Evolutionary conservation across 1,140 invertebrate species (phyloP), one percentile per base, ranked within the genome.

Genomic region (Trichonephila clavipes): DNA sequence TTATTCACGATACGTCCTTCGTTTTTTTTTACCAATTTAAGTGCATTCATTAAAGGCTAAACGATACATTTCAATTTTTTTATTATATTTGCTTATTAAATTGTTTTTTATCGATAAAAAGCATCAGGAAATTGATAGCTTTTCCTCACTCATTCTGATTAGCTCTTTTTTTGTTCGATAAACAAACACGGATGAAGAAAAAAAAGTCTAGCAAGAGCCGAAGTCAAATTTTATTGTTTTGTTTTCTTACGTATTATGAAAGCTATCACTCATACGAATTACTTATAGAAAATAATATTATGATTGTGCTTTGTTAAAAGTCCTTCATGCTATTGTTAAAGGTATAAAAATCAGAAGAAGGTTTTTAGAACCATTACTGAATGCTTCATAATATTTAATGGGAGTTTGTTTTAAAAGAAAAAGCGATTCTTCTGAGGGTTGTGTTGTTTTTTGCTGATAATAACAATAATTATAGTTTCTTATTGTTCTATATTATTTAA

Each of bases 1-100:
- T 18, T 18, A 16, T 40, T 77, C 72, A 77, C 72, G 72, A 77
- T 77, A 34, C 28, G 72, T 18, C 72, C 72, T 77, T 77, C 72
- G 5, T 34, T 77, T 40, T 77, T 34, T 69, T 77, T 77, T 77
- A 7, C 14, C 72, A 8, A 77, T 40, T 40, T 77, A 18, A 7
- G 10, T 10, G 18, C 12, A 5, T 77, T 77, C 28, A 14, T 77
- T 72, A 28, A 10, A 16, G 5, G 24, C 34, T 77, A 19, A n/a
- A 51, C 51, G 51, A 12, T 51, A 51, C 66, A 10, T 24, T 69
- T 69, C 21, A 0, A 72, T 77, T 77, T 77, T 34, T 51, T 51
- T 51, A 34, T 77, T 69, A 40, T 14, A 77, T 7, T 77, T 77
- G 34, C 2, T 77, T 40, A 28, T 77, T 77, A 77, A 77, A 77